Base-by-base conservation (phyloP, 1,140 invertebrate genomes). In the Acromyrmex charruanus region DNA sequence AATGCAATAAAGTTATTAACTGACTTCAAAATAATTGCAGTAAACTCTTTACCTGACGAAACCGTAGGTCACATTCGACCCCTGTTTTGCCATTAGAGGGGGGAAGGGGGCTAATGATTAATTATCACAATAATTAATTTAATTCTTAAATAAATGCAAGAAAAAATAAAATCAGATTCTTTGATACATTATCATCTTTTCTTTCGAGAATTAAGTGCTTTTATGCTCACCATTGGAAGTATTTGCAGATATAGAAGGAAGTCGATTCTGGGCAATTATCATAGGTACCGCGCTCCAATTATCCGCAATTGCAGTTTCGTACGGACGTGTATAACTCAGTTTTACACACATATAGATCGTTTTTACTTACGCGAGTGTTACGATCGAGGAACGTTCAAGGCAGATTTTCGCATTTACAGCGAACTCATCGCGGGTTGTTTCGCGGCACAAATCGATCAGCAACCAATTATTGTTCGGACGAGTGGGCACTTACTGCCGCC, bases 391-490 rank as follows among this genome's bases (percentile, higher is more conserved):
- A 87, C 28, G n/a, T 35, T 69, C 59, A 59, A 87, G 35, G 61
- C 85, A 89, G 80, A 88, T 88, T 88, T 82, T 86, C 68, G 39
- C 74, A 58, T 89, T 89, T 80, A 25, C 53, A 69, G 10, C 44
- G 81, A 39, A 86, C 25, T 53, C 53, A 51, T 44, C 63, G 59
- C 74, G 68, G 31, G 49, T 81, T 88, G 75, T 89, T 89, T 77
- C 75, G 84, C 63, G 77, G 84, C 49, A 55, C 66, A 53, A 89
- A 89, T 90, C 88, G 89, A 90, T 90, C 85, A 87, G 35, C 74
- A 72, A 89, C 68, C 88, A 87, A 89, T 90, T 90, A 89, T 90
- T 79, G 77, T 87, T 81, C 39, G 84, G 79, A 86, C 74, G 88
- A 89, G 74, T 75, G 66, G 49, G 53, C 63, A 77, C 44, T 89